Conservation (phyloP, 1,140 invertebrate species). For the Melitaea cinxia region DNA sequence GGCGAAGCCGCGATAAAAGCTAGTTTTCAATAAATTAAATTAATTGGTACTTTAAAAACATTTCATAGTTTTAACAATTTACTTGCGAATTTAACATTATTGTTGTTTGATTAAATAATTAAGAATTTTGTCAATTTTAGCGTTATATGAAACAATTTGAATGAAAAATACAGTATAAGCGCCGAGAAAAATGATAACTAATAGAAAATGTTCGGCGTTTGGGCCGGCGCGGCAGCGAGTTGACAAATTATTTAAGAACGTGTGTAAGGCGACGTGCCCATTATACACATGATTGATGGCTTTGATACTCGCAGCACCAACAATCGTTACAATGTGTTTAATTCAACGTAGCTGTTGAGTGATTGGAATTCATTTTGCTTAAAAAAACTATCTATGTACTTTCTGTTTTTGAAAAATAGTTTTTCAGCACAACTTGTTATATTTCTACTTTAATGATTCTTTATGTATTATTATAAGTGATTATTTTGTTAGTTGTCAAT, state of each 20-base stretch:
- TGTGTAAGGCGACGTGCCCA: slow-evolving; percentile 70
- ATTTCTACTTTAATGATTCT: too few species aligned
- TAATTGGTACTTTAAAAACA: too few species aligned
- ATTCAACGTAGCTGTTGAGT: neutral
- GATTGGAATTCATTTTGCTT: neutral
- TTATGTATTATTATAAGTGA: too few species aligned
- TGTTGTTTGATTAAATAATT: slow-evolving; percentile 24
- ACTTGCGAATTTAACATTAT: too few species aligned
- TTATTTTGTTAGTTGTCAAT: too few species aligned
- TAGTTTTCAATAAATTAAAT: too few species aligned
- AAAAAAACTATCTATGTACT: too few species aligned
- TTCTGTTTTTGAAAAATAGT: too few species aligned
- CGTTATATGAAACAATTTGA: slow-evolving; percentile 24
- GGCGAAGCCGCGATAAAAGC: too few species aligned
- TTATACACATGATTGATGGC: slow-evolving; percentile 75
- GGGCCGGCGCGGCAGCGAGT: slow-evolving; percentile 53
- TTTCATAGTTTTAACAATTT: too few species aligned
- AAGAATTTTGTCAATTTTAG: neutral
- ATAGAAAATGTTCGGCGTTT: slow-evolving; percentile 52
- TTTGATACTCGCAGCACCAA: slow-evolving; percentile 52
- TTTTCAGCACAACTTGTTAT: too few species aligned
- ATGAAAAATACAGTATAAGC: slow-evolving; percentile 41
- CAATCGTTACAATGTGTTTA: slow-evolving; percentile 62
- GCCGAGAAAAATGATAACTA: slow-evolving; percentile 60
- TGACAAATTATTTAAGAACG: slow-evolving; percentile 81